Conservation (phyloP, 2,113 vertebrate species). For the Phaethornis superciliosus region DNA sequence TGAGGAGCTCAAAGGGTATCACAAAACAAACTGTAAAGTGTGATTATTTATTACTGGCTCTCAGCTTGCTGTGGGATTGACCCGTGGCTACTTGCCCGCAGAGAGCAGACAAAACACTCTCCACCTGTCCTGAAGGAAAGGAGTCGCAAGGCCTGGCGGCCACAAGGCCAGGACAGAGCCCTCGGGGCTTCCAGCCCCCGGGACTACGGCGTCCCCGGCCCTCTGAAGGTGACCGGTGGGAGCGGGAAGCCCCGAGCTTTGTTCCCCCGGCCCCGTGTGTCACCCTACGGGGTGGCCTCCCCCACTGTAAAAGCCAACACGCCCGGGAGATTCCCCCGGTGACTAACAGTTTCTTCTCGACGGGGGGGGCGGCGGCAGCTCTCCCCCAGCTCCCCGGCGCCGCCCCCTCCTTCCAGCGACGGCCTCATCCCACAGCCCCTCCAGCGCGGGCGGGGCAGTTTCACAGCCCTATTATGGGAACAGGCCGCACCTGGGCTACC, state of each 20-base stretch:
- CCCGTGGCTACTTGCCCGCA: fast-evolving
- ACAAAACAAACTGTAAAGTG: fast-evolving
- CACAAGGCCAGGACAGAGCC: background rate
- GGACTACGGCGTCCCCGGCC: background rate
- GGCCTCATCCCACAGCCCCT: background rate
- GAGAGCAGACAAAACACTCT: fast-evolving
- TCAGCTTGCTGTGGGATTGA: background rate
- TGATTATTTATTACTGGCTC: fast-evolving
- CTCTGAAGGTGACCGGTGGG: background rate
- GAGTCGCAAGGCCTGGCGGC: background rate
- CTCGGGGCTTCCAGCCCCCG: too few species aligned
- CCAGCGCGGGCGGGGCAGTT: background rate
- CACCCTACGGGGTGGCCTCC: background rate
- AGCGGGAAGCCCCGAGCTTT: background rate
- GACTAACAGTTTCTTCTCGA: constrained; percentile 34
- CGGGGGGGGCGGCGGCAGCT: background rate
- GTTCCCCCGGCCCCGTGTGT: background rate
- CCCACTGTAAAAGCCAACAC: background rate
- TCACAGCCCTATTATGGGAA: background rate
- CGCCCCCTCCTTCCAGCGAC: background rate
- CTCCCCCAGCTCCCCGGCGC: background rate
- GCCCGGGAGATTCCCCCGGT: background rate
- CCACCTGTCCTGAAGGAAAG: fast-evolving
- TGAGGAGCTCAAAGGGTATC: fast-evolving
- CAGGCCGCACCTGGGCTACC: background rate